Base-by-base conservation (phyloP, 2,113 vertebrate genomes). In the Ailurus styani region DNA sequence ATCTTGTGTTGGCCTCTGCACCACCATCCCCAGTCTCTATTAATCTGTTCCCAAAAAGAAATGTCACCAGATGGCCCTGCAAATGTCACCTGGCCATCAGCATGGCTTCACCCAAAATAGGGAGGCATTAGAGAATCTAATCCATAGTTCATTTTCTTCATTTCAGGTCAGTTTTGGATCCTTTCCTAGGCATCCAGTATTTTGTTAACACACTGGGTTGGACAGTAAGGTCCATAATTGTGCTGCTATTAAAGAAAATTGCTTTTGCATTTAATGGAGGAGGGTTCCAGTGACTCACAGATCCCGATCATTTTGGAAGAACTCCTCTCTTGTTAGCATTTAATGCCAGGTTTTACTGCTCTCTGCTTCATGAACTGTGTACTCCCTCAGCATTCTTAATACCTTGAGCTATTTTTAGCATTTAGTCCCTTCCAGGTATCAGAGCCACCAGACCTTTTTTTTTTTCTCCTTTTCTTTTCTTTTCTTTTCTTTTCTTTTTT, bases 341-440 rank as follows among this genome's bases (percentile, higher is more conserved):
- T 95, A 55, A 54, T 98, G 81, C 70, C 95, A 81, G 96, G 77
- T 95, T 98, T 96, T 79, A 94, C 98, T 98, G 96, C 87, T 97
- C 98, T 97, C 62, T 90, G 97, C 68, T 87, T 79, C 93, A 77
- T 88, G 98, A 98, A 75, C 91, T 91, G 87, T 11, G 54, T 37
- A 78, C 68, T 88, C 93, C 96, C 95, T 97, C 79, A 75, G 98
- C 96, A 93, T 96, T 96, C 95, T 96, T 95, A 98, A 95, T 98
- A 92, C 97, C 95, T 97, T 66, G 72, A 97, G 90, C 98, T 98
- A 96, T 99, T 99, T 98, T 98, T 98, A 98, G 97, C 90, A 88
- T 97, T 98, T 98, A 98, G 98, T 98, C 96, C 93, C 93, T 97
- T 96, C 42, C 95, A 98, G 95, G 94, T 98, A 98, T 93, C 97